Conservation (phyloP, 2,113 vertebrate species). For the Vimba vimba region DNA sequence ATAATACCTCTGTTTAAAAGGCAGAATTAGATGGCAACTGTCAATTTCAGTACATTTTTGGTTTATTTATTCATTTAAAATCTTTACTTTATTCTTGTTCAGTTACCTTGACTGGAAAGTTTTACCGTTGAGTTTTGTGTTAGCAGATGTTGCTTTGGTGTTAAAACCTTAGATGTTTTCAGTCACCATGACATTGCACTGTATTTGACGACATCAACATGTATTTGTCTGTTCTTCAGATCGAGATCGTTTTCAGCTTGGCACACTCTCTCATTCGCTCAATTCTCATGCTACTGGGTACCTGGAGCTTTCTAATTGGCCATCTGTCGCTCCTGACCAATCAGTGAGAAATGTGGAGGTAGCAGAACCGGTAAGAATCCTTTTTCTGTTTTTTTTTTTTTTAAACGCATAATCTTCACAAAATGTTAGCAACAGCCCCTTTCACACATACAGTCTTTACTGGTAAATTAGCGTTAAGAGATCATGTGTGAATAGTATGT, state of each 20-base stretch:
- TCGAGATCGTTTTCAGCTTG: constrained; percentile 94
- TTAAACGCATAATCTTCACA: background rate
- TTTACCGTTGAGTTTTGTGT: background rate
- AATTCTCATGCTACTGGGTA: constrained; percentile 88
- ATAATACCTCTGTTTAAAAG: background rate
- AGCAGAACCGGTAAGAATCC: constrained; percentile 80
- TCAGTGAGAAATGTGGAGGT: constrained; percentile 92
- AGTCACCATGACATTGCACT: background rate
- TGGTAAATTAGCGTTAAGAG: no score
- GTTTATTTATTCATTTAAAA: no score
- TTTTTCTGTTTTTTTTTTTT: background rate
- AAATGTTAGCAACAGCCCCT: background rate
- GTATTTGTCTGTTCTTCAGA: constrained; percentile 73
- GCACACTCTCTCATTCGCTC: constrained; percentile 92
- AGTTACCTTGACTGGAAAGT: background rate
- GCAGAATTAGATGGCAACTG: background rate
- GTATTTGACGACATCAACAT: background rate
- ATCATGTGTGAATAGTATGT: no score
- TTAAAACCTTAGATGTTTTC: background rate
- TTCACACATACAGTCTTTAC: no score
- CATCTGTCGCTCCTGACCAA: constrained; percentile 87
- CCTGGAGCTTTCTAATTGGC: constrained; percentile 95
- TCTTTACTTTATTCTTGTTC: background rate
- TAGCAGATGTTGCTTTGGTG: background rate
- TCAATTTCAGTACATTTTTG: background rate